phyloP scores from a whole-genome alignment of 1,140 invertebrate genomes.

The Akabosia matsudoensis region DNA sequence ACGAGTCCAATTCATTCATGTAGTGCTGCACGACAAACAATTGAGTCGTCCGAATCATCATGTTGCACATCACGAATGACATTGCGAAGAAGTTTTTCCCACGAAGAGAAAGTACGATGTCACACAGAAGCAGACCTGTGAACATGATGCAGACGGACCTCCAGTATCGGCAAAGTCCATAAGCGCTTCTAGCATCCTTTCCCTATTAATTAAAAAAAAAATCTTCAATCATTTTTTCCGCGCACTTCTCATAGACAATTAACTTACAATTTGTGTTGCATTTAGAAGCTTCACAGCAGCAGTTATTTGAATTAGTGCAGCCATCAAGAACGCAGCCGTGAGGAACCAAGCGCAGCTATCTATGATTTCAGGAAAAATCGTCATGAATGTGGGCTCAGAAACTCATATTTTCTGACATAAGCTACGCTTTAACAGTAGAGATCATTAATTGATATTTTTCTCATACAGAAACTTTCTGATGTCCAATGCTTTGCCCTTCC shows the following conservation, averaged over 20 bases:
- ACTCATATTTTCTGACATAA: too few species aligned
- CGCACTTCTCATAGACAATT: neutral
- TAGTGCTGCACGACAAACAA: constrained; percentile 11
- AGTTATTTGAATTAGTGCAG: constrained; percentile 20
- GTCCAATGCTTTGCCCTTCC: neutral
- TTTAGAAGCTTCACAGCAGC: constrained; percentile 30
- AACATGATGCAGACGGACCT: constrained; percentile 24
- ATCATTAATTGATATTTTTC: too few species aligned
- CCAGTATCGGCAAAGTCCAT: constrained; percentile 27
- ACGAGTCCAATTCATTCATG: neutral
- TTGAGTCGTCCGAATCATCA: constrained; percentile 8
- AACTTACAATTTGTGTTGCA: constrained; percentile 25
- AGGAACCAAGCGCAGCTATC: constrained; percentile 16
- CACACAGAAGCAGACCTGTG: constrained; percentile 10
- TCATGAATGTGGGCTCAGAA: too few species aligned
- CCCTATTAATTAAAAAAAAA: neutral
- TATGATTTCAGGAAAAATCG: neutral
- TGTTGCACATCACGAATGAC: neutral
- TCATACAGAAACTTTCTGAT: neutral
- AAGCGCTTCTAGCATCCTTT: constrained; percentile 18
- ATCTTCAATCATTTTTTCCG: neutral
- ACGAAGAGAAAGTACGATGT: neutral
- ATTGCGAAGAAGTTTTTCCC: constrained; percentile 12
- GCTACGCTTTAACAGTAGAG: too few species aligned
- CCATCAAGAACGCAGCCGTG: constrained; percentile 7